phyloP scores from a whole-genome alignment of 2,797 vertebrate genomes.

The Mallotus villosus region DNA sequence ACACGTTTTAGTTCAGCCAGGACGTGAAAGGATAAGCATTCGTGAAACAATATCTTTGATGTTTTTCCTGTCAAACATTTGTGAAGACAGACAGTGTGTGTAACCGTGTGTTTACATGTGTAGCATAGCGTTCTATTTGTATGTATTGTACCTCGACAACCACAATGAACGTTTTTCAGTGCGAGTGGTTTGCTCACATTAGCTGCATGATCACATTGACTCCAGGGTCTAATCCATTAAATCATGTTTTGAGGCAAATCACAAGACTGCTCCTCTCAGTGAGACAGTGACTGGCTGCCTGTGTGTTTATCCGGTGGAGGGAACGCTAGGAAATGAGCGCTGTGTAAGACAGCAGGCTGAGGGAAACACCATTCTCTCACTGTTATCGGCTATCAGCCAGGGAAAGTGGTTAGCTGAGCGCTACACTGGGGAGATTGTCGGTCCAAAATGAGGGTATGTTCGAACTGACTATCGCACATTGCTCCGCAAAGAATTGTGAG shows the following conservation, averaged over 20 bases:
- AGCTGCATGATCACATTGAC: slow-evolving; percentile 10
- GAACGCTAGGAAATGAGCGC: slow-evolving; percentile 31
- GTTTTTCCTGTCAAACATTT: neutral
- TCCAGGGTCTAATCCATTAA: neutral
- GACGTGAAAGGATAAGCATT: no score
- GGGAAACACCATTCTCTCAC: slow-evolving; percentile 29
- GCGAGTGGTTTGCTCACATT: neutral
- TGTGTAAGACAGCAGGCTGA: slow-evolving; percentile 10
- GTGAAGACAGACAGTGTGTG: neutral
- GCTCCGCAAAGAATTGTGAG: slow-evolving; percentile 32
- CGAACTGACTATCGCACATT: slow-evolving; percentile 30
- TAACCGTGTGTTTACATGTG: neutral
- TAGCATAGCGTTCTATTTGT: neutral
- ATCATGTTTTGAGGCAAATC: slow-evolving; percentile 21
- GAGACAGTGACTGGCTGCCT: slow-evolving; percentile 10
- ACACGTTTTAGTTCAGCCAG: no score
- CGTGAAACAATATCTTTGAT: no score
- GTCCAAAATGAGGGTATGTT: slow-evolving; percentile 34
- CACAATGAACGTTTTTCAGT: neutral
- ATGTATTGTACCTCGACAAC: neutral
- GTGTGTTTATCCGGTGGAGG: slow-evolving; percentile 27
- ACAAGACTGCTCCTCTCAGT: slow-evolving; percentile 5
- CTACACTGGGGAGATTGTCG: slow-evolving; percentile 50
- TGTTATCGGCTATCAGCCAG: slow-evolving; percentile 31
- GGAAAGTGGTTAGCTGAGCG: slow-evolving; percentile 17